Percentiles rank a stretch among this genome's conserved stretches.
Evolutionary conservation across 92 coral and sea anemone genomes (phyloP).

Genomic region (Porites divaricata): DNA sequence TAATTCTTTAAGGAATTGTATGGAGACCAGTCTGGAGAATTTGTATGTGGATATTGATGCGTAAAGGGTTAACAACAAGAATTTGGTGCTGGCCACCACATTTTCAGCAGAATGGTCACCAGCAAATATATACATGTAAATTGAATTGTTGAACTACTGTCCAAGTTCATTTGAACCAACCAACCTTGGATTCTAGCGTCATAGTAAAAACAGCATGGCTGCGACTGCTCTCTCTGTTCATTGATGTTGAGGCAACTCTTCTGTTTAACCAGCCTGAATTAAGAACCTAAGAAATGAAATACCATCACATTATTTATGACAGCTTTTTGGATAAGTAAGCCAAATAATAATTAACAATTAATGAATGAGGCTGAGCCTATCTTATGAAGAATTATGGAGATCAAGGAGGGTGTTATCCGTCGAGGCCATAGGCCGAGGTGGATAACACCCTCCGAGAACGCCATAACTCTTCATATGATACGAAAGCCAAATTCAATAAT

Average conservation of each 20-base stretch:
- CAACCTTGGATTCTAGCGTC: conserved; percentile 94
- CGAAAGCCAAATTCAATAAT: too few species aligned
- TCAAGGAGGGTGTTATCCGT: too few species aligned
- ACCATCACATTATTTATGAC: background rate
- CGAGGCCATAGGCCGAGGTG: too few species aligned
- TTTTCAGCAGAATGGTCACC: background rate
- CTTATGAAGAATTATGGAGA: too few species aligned
- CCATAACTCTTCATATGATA: too few species aligned
- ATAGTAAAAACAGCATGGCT: conserved; percentile 99
- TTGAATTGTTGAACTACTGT: background rate
- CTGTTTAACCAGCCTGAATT: conserved; percentile 99
- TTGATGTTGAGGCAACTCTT: conserved; percentile 96
- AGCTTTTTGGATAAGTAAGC: background rate
- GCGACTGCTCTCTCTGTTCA: conserved; percentile 99
- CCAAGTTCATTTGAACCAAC: background rate
- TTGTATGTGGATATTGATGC: too few species aligned
- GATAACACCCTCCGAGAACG: too few species aligned
- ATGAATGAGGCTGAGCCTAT: too few species aligned
- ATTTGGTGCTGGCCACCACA: background rate
- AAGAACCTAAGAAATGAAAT: conserved; percentile 68
- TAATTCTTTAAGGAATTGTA: too few species aligned
- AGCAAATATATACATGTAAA: background rate
- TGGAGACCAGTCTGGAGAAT: too few species aligned
- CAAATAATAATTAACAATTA: background rate
- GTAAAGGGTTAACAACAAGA: too few species aligned